phyloP scores from a whole-genome alignment of 2,888 invertebrate species.

The Apantesis nais region DNA sequence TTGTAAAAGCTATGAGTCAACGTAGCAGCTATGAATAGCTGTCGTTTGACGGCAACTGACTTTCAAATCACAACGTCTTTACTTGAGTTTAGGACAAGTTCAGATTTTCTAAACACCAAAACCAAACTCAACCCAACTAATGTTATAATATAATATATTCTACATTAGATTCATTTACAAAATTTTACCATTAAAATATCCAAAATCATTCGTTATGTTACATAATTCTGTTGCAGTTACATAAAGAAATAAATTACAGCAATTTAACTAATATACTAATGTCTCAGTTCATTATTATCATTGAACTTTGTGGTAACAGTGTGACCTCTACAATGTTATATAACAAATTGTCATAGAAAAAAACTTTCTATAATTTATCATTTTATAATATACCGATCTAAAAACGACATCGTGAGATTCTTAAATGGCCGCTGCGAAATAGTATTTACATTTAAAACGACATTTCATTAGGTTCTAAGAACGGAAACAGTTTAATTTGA shows the following conservation, averaged over 20 bases:
- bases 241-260: constrained; percentile 42
- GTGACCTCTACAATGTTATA: constrained; percentile 59
- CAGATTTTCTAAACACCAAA: neutral
- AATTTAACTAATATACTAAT: constrained; percentile 49
- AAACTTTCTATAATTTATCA: constrained; percentile 62
- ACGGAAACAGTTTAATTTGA: constrained; percentile 27
- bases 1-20: constrained; percentile 33
- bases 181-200: constrained; percentile 23
- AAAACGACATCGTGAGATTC: constrained; percentile 41
- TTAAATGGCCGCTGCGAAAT: constrained; percentile 42
- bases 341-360: constrained; percentile 51
- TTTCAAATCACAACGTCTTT: neutral
- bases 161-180: constrained; percentile 22
- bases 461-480: constrained; percentile 25
- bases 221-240: constrained; percentile 34
- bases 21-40: constrained; percentile 19
- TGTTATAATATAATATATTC: too few relatives aligned
- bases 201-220: constrained; percentile 29
- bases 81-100: neutral
- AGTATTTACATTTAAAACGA: constrained; percentile 32
- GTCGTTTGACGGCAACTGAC: constrained; percentile 24
- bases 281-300: constrained; percentile 59
- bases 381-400: constrained; percentile 41
- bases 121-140: too few relatives aligned
- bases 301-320: constrained; percentile 63